Evolutionary conservation across 2,888 invertebrate genomes (phyloP), one percentile per base, ranked within the genome.

Genomic region (Chrysopilus asiliformis): DNA sequence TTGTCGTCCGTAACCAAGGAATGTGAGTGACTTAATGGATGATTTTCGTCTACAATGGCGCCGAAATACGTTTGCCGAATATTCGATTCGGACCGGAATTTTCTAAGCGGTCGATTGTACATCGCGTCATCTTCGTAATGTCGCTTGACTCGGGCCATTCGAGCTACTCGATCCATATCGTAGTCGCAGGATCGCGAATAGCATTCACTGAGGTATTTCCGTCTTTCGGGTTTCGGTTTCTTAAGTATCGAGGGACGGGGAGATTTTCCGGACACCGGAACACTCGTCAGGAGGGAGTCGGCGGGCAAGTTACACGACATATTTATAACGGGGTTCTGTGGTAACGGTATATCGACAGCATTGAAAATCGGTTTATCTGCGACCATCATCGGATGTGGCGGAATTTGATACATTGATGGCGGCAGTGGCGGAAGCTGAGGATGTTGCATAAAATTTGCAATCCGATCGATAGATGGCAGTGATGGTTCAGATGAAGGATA

Each of bases 1-100:
- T 62, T 58, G 44, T 63, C 61, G 33, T 65, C 64, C 8, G 60
- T 63, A 14, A 64, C 62, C 15, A 65, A 51, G 18, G 60, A 64
- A 47, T 65, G 65, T 19, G 60, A 60, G 38, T 61, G 62, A 37
- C 60, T 61, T 5, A 61, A 41, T n/a, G 64, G 59, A 49, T 59
- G 50, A 19, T 42, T 39, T n/a, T 52, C 50, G 42, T 59, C 53
- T 17, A 60, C 54, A 38, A 50, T 51, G 31, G 62, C 57, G 22
- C 62, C 59, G 53, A 61, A 55, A 29, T 58, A 55, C 6, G 60
- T 58, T 36, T 64, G 63, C 0, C 60, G 55, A 26, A 61, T 63
- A 36, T 61, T 61, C 7, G 63, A 58, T 38, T 63, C 60, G 2
- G 60, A 61, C 28, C 60, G 60, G 22, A 53, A 61, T 15, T 59